Evolutionary conservation across 2,113 vertebrate genomes (phyloP).

Genomic region (Meriones unguiculatus): DNA sequence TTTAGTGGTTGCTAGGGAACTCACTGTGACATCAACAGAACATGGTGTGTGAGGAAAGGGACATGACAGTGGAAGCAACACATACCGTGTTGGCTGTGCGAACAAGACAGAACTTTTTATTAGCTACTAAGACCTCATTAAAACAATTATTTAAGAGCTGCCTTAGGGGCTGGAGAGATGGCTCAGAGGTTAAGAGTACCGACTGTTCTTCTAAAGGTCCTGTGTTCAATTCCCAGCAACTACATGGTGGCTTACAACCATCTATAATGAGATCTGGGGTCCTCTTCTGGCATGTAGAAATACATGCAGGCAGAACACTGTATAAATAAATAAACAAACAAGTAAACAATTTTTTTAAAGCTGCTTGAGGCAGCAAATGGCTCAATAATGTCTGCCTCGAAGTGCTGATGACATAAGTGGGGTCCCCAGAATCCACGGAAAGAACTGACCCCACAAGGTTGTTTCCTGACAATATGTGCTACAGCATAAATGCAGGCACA

Average conservation of each 20-base stretch:
- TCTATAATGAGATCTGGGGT: too few species aligned
- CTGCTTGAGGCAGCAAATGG: not conserved
- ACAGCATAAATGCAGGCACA: not conserved
- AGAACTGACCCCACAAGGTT: not conserved
- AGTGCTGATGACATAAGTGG: not conserved
- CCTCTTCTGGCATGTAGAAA: too few species aligned
- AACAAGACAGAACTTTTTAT: not conserved
- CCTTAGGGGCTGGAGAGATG: too few species aligned
- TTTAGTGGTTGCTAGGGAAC: conserved; percentile 70
- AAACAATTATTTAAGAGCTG: too few species aligned
- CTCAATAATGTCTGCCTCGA: not conserved
- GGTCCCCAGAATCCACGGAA: not conserved
- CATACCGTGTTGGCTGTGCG: not conserved
- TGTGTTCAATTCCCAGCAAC: too few species aligned
- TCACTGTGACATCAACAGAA: conserved; percentile 76
- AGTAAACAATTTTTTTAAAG: too few species aligned
- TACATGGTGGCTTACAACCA: too few species aligned
- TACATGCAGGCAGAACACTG: too few species aligned
- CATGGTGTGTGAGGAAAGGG: not conserved
- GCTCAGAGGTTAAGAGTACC: too few species aligned
- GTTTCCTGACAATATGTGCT: not conserved
- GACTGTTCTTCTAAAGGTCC: too few species aligned
- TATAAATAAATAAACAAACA: too few species aligned
- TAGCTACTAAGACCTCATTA: not conserved
- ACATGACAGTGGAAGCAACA: conserved; percentile 33